Evolutionary conservation across 2,797 vertebrate species (phyloP).

Genomic region (Arctocebus calabarensis): DNA sequence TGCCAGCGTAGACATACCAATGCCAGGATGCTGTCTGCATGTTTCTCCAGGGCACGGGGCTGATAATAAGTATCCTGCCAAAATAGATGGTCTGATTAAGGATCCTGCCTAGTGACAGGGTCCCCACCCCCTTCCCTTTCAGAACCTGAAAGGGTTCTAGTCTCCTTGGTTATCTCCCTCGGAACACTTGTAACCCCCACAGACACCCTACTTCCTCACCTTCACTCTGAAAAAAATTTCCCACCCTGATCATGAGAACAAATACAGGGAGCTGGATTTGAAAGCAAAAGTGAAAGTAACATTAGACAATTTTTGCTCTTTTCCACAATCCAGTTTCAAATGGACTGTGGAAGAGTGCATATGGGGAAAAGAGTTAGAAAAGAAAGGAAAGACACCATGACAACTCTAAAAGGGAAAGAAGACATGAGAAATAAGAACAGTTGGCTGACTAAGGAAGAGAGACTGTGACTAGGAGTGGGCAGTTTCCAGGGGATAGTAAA

Average conservation of each 20-base stretch:
- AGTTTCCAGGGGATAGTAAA: not conserved
- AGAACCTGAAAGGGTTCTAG: not conserved
- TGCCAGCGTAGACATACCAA: conserved; percentile 90
- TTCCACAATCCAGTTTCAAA: conserved; percentile 1
- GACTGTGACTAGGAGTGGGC: not conserved
- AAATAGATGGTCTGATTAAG: conserved; percentile 60
- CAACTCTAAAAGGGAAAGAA: conserved; percentile 40
- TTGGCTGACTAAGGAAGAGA: not conserved
- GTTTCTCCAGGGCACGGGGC: conserved; percentile 92
- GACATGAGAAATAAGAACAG: not conserved
- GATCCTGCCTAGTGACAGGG: not conserved
- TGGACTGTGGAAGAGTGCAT: not conserved
- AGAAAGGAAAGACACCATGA: conserved; percentile 1
- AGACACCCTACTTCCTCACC: not conserved
- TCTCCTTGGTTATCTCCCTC: not conserved
- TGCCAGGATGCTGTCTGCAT: conserved; percentile 93
- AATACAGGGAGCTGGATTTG: not conserved
- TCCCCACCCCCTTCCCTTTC: not conserved
- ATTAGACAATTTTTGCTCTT: conserved; percentile 8
- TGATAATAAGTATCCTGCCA: conserved; percentile 94
- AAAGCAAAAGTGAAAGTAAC: conserved; percentile 65
- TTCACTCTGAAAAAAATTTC: not conserved
- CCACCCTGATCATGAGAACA: not conserved
- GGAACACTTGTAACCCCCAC: not conserved
- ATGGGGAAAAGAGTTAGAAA: not conserved